Conservation (phyloP, 2,797 vertebrate genomes). For the Eidolon dupreanum region DNA sequence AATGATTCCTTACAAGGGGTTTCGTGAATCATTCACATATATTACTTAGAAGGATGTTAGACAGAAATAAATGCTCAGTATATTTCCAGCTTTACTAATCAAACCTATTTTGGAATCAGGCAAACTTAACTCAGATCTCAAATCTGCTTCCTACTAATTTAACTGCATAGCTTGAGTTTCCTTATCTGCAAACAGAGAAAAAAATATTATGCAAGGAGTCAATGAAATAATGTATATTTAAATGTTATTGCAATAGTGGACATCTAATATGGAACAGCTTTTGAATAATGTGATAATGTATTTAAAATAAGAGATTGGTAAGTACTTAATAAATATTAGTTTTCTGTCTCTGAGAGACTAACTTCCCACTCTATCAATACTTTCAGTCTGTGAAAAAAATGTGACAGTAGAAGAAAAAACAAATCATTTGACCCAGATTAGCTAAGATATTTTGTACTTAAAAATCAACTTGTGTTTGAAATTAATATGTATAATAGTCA, state of each 20-base stretch:
- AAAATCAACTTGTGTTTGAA: background rate
- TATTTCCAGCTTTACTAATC: background rate
- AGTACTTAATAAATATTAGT: background rate
- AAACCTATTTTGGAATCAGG: background rate
- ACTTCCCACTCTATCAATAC: background rate
- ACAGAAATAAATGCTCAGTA: background rate
- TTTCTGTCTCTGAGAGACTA: background rate
- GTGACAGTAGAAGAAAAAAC: background rate
- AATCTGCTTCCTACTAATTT: background rate
- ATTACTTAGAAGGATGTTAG: background rate
- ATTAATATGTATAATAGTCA: background rate
- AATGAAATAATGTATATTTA: background rate
- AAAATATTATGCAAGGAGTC: background rate
- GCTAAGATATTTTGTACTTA: background rate
- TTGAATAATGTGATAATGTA: background rate
- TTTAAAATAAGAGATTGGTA: background rate
- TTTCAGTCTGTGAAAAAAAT: background rate
- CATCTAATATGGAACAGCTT: background rate
- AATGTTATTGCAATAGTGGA: background rate
- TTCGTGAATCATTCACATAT: background rate
- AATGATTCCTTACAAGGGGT: background rate
- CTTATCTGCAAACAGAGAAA: background rate
- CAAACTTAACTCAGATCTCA: background rate
- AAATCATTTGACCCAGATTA: background rate
- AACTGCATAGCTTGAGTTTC: background rate